Base-by-base conservation (phyloP, 1,140 invertebrate species). In the Pseudomyrmex pallidus region DNA sequence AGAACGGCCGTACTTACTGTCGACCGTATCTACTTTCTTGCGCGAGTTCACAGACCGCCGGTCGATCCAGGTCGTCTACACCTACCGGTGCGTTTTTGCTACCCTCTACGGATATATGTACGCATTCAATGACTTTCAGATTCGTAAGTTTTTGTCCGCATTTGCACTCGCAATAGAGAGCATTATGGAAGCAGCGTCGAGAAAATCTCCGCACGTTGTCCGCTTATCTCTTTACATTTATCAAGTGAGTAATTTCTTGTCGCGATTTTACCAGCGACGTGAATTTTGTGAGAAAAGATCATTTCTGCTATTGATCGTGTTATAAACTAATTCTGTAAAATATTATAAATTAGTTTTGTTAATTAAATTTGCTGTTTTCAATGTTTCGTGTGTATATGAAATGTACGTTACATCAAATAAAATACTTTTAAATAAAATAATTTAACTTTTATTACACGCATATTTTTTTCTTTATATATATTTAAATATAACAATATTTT, bases 1-100 rank as follows among this genome's bases (percentile, higher is more conserved):
- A 17, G 85, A 74, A 74, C 48, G 44, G 54, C 44, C 84, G 52
- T 83, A 59, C 73, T 85, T 63, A 82, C 70, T 72, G 64, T n/a
- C 63, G 61, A 50, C 64, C 77, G 84, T 86, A 83, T 83, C 85
- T 72, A 70, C 76, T 80, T 80, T 80, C 76, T 80, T 80, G 76
- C 12, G 72, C 57, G 77, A 86, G 77, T 57, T 63, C 85, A 61
- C 44, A 17, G 57, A 48, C 52, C 48, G 20, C 52, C 48, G 66
- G 54, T 20, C 76, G 76, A 80, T 72, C 44, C 76, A 72, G 76
- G 54, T 80, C 50, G 68, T 72, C 57, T 62, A 64, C 68, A 73
- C 50, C 77, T 67, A 67, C 66, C 56, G 54, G 67, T 35, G 20
- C 20, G 64, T 82, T 86, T 87, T 86, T 70, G 54, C 46, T 48